Base-by-base conservation (phyloP, 2,797 vertebrate species). In the Hippopotamyrus pictus region DNA sequence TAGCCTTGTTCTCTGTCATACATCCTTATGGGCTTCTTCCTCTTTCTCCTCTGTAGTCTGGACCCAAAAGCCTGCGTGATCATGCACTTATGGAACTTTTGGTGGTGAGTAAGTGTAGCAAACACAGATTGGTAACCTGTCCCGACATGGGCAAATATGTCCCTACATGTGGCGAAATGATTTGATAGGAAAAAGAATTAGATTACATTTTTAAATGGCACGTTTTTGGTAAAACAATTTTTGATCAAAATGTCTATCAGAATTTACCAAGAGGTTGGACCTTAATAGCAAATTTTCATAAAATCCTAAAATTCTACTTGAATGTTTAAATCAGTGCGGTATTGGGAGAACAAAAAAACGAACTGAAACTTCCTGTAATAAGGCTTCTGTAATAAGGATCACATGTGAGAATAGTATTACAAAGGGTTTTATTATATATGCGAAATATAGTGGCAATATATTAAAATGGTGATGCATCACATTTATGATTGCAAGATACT, bases 31-130 rank as follows among this genome's bases (percentile, higher is more conserved):
- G 88, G 1, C 9, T 87, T 44, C 25, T 89, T 37, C 19, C 50
- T 65, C 29, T 90, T 11, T 83, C 86, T 59, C 69, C 22, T 89
- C 93, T 93, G 85, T 91, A 97, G 97, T 97, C 97, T 87, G 97
- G 97, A 89, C 93, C 97, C 90, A 96, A 95, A 93, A 97, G 93
- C 92, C 93, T 98, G 62, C 92, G 94, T 90, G 97, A 97, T 84
- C 97, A 97, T 41, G 96, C 97, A 0, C 94, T 97, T 3, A 97
- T 98, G 97, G 97, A 98, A 92, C 94, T 98, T 92, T 95, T 97
- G 17, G 97, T 97, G 96, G 97, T 97, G 92, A 96, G 97, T 97
- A 91, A 96, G 44, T 84, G 41, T 84, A 9, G 44, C 79, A 79
- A 17, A 79, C 11, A 29, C 9, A 33, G 3, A 69, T 33, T 29